phyloP scores from a whole-genome alignment of 2,797 vertebrate species.

The Coregonus ussuriensis region DNA sequence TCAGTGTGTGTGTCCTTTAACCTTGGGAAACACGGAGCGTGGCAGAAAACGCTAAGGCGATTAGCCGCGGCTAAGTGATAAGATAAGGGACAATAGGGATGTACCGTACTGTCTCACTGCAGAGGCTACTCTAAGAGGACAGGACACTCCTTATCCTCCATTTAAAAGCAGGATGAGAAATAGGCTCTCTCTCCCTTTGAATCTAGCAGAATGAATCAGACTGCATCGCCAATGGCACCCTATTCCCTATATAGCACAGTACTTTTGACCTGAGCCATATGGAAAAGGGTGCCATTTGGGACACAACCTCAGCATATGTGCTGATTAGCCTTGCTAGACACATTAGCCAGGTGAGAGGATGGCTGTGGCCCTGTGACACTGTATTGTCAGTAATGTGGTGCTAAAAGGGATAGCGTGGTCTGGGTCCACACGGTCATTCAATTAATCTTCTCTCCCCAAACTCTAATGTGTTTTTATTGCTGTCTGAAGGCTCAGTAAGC shows the following conservation, averaged over 20 bases:
- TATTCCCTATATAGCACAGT: background rate
- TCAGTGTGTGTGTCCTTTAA: conserved; percentile 17
- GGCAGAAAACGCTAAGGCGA: conserved; percentile 24
- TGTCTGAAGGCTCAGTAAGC: conserved; percentile 28
- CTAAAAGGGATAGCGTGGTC: conserved; percentile 21
- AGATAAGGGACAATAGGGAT: conserved; percentile 32
- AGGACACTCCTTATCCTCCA: conserved; percentile 1
- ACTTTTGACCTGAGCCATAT: background rate
- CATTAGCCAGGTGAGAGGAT: conserved; percentile 42
- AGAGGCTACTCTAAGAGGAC: background rate
- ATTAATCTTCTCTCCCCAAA: background rate
- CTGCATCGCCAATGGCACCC: background rate
- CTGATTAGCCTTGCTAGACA: conserved; percentile 32
- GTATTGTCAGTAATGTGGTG: conserved; percentile 26
- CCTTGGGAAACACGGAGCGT: conserved; percentile 18
- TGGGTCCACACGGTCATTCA: conserved; percentile 10
- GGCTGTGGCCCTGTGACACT: conserved; percentile 4
- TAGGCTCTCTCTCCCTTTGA: conserved; percentile 12
- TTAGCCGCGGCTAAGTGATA: conserved; percentile 20
- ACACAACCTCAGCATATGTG: background rate
- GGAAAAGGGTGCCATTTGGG: background rate
- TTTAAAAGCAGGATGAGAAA: conserved; percentile 31
- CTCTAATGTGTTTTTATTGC: conserved; percentile 32
- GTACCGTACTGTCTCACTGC: conserved; percentile 1
- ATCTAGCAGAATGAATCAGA: background rate